Percentiles rank a stretch among this genome's conserved stretches.
Evolutionary conservation across 37 sponge, comb jelly and placozoan genomes (phyloP).

Genomic region (Agelas oroides): DNA sequence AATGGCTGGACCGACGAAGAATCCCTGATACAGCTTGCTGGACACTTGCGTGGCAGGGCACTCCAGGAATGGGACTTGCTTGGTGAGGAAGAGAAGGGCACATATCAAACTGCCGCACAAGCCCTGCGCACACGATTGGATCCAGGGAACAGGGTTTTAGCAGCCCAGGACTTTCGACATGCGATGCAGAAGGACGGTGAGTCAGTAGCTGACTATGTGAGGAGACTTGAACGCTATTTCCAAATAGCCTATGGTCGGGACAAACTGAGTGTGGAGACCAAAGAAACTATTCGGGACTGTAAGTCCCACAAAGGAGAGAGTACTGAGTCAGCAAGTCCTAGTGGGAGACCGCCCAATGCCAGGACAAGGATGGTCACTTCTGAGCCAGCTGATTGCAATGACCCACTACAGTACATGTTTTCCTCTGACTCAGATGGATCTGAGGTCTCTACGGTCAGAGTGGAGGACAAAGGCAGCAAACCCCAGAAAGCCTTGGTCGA

Average conservation of each 20-base stretch:
- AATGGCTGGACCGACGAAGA: conserved; percentile 40
- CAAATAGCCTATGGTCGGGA: conserved; percentile 53
- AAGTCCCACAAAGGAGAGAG: conserved; percentile 60
- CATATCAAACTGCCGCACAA: not conserved
- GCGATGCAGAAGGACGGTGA: conserved; percentile 22
- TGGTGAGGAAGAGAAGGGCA: not conserved
- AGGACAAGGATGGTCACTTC: not conserved
- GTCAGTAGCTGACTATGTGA: conserved; percentile 19
- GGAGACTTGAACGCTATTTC: conserved; percentile 23
- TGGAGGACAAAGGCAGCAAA: conserved; percentile 19
- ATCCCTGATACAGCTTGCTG: conserved; percentile 25
- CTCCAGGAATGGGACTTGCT: conserved; percentile 37
- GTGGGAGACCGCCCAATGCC: not conserved
- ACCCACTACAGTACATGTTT: not conserved
- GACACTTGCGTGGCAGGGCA: conserved; percentile 8
- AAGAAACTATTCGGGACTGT: conserved; percentile 36
- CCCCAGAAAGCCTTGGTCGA: not conserved
- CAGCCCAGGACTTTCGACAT: conserved; percentile 46
- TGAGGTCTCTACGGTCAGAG: conserved; percentile 2
- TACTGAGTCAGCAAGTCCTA: not conserved
- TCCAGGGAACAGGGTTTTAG: conserved; percentile 22
- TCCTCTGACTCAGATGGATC: not conserved
- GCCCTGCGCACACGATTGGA: conserved; percentile 26
- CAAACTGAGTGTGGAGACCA: conserved; percentile 22
- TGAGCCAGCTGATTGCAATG: not conserved